Base-by-base conservation (phyloP, 2,888 invertebrate genomes). In the Mythimna ferrago region DNA sequence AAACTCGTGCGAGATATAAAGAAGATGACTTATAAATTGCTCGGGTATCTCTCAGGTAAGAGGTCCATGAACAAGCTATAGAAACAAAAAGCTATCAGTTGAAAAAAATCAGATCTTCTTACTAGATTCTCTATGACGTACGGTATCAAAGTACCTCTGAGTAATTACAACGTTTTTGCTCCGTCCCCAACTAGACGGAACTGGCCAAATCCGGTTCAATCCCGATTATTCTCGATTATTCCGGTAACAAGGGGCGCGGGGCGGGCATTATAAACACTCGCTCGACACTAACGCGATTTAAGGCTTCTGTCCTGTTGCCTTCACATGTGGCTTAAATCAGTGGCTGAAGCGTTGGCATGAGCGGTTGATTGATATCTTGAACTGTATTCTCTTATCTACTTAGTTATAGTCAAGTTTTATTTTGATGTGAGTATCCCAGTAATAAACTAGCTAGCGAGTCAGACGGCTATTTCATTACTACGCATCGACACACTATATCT, bases 281-380 rank as follows among this genome's bases (percentile, higher is more conserved):
- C 90, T 92, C 91, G 93, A 92, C 92, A 91, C 92, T 92, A 92
- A 93, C 91, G 90, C 94, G 93, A 93, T 93, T 93, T 93, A 92
- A 89, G 91, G 92, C 92, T 92, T 81, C 89, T 89, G 88, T 88
- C 88, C 88, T 87, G 88, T 87, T 87, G 87, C 85, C 83, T 84
- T 82, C 75, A 65, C 48, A 75, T 76, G 66, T 80, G 85, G 83
- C 54, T 26, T 66, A 77, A 77, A 70, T 19, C 16, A 74, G 56
- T 35, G 69, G 71, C 69, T 6, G 21, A 48, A 61, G 71, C 84
- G 73, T 35, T 2, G 11, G 26, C 9, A 9, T 2, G 19, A n/a
- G 2, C 16, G 19, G 6, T 48, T 78, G 21, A 38, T 11, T 64
- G 26, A 56, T 11, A 14, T 41, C 11, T 44, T 32, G 32, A 4